Evolutionary conservation across 2,888 invertebrate species (phyloP), one percentile per base, ranked within the genome.

Genomic region (Mythimna albipuncta): DNA sequence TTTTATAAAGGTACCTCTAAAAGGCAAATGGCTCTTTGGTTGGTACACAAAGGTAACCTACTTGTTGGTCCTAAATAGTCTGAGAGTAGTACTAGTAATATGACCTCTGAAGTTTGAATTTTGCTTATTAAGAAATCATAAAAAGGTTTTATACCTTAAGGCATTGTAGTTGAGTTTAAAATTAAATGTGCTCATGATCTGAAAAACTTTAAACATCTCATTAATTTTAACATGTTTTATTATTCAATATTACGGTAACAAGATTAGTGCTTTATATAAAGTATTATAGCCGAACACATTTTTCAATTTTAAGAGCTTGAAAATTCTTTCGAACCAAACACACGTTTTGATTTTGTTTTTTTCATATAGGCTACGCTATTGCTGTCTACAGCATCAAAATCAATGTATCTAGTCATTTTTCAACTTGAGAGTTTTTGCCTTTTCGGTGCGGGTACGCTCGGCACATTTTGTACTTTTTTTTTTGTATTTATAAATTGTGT

Each of bases 1-100:
- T 81, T 79, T 74, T 75, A 44, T 64, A 69, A 77, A 78, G 81
- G 83, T 70, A 59, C 76, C 69, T 78, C 59, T 61, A 67, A 61
- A 78, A 68, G 76, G 69, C 68, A 75, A 79, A 81, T 74, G 47
- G 68, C 58, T 65, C 69, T 77, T 75, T 64, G 52, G 71, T 67
- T 64, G 38, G n/a, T 68, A 70, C 63, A 75, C 74, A 80, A 72
- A 80, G 72, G 69, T 64, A 38, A 67, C 61, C 38, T 64, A 66
- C 64, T 73, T 66, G 67, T 58, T 71, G 69, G 59, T 69, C 64
- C 38, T 50, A 74, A 75, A 81, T 73, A 59, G 66, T 61, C 47
- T 44, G 19, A 41, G 35, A 50, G 66, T 26, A 26, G 26, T 26
- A 26, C 26, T 26, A 47, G 58, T 54, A 32, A 32, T 32, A 66